Conservation (phyloP, 1,140 invertebrate genomes). For the Tetraneura akinire region DNA sequence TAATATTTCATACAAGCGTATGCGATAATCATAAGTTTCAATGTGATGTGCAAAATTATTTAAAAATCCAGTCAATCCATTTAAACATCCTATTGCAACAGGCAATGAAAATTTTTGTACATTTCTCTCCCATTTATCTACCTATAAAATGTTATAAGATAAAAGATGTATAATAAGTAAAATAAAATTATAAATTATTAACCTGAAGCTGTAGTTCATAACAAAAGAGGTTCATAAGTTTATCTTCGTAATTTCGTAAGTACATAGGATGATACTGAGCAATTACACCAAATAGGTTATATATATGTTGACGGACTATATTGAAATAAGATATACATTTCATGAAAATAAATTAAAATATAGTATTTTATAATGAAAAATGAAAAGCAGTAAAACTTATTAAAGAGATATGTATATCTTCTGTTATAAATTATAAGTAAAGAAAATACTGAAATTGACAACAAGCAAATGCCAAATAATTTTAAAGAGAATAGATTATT, state of each 20-base stretch:
- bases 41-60: background rate
- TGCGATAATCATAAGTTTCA: background rate
- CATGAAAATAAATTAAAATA: too few relatives aligned
- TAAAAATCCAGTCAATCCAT: slow-evolving; percentile 33
- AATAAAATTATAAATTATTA: background rate
- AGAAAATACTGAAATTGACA: too few relatives aligned
- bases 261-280: slow-evolving; percentile 27
- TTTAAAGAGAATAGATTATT: too few relatives aligned
- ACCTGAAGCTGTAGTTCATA: slow-evolving; percentile 22
- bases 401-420: too few relatives aligned
- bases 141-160: background rate
- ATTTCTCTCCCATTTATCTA: background rate
- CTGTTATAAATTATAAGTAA: too few relatives aligned
- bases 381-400: too few relatives aligned
- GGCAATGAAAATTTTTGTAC: background rate
- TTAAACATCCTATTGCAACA: slow-evolving; percentile 16
- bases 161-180: background rate
- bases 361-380: too few relatives aligned
- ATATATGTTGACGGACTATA: slow-evolving; percentile 18
- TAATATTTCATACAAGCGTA: slow-evolving; percentile 12
- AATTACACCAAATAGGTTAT: slow-evolving; percentile 28
- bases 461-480: too few relatives aligned
- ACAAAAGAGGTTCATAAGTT: slow-evolving; percentile 29
- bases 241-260: slow-evolving; percentile 15
- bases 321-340: background rate